phyloP scores from a whole-genome alignment of 2,113 vertebrate species.

The Apodemus speciosus region DNA sequence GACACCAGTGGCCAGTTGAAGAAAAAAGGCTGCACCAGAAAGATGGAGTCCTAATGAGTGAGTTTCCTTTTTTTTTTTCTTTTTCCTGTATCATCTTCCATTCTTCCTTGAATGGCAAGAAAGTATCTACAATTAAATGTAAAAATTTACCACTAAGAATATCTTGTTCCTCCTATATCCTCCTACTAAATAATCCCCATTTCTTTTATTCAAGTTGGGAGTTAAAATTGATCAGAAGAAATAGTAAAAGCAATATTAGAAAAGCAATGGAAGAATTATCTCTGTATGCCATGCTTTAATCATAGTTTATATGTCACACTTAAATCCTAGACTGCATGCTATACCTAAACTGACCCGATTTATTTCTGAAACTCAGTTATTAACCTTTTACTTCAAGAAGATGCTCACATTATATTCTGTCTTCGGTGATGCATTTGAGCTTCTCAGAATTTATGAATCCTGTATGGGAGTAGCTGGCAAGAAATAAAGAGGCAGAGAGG shows the following conservation, averaged over 20 bases:
- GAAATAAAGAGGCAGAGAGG: not conserved
- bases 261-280: not conserved
- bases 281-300: not conserved
- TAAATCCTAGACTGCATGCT: not conserved
- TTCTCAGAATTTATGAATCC: not conserved
- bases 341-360: not conserved
- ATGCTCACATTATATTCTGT: not conserved
- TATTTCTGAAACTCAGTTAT: not conserved
- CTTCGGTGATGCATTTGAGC: not conserved
- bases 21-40: constrained; percentile 7
- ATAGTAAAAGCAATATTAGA: not conserved
- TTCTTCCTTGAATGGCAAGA: not conserved
- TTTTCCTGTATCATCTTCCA: not conserved
- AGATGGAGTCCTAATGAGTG: not conserved
- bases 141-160: constrained; percentile 6
- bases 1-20: not conserved
- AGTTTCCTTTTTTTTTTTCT: constrained; percentile 14
- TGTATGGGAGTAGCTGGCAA: not conserved
- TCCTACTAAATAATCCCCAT: not conserved
- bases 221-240: not conserved
- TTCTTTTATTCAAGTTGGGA: not conserved
- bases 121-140: not conserved
- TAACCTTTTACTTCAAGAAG: constrained; percentile 11
- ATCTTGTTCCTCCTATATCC: not conserved
- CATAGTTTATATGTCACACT: not conserved